Evolutionary conservation across 2,797 vertebrate genomes (phyloP).

Genomic region (Xenentodon cancila): DNA sequence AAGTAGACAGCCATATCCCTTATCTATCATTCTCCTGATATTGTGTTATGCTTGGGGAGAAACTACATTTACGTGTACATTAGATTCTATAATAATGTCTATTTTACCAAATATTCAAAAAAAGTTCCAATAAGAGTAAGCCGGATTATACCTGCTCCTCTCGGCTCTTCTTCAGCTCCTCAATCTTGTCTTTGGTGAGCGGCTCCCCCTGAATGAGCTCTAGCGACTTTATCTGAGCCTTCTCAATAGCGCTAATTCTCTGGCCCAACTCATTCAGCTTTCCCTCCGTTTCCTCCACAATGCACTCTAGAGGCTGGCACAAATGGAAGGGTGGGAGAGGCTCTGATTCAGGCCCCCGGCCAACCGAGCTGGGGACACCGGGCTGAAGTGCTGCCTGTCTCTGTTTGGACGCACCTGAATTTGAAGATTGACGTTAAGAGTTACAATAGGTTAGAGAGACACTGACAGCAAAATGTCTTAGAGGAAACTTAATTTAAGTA

Average conservation of each 20-base stretch:
- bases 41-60: neutral
- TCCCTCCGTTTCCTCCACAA: constrained; percentile 99
- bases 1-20: constrained; percentile 75
- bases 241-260: constrained; percentile 98
- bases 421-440: constrained; percentile 54
- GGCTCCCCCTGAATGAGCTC: constrained; percentile 98
- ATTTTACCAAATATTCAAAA: neutral
- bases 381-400: constrained; percentile 94
- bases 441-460: neutral
- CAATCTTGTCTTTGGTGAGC: constrained; percentile 99
- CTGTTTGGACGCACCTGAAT: constrained; percentile 93
- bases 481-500: neutral
- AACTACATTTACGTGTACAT: neutral
- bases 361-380: constrained; percentile 85
- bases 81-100: no score
- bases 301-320: constrained; percentile 98
- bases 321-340: constrained; percentile 95
- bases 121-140: neutral
- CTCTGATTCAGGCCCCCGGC: constrained; percentile 87
- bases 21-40: constrained; percentile 59
- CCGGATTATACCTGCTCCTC: constrained; percentile 91
- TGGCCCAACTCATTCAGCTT: constrained; percentile 99
- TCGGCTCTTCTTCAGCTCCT: constrained; percentile 97
- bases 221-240: constrained; percentile 96
- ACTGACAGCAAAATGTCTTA: neutral